Base-by-base conservation (phyloP, 2,888 invertebrate species). In the Apotomis capreana region DNA sequence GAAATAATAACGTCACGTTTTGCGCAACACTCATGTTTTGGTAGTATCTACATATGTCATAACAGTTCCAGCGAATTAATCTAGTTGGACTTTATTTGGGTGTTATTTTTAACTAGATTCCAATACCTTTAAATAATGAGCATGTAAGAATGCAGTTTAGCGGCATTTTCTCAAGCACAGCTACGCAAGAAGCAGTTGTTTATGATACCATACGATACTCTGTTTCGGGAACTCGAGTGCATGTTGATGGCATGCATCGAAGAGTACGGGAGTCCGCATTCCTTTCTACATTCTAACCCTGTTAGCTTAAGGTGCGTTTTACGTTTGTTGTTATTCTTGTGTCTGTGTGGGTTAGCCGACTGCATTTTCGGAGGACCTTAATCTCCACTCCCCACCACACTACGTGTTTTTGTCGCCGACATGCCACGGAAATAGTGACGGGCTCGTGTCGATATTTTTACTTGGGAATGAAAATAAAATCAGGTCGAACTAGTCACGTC, bases 301-400 rank as follows among this genome's bases (percentile, higher is more conserved):
- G 78, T 74, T 49, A 44, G 1, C 58, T 77, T 84, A 89, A 82
- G 83, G 85, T 83, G 78, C 73, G 83, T 78, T 84, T 78, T 86
- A 73, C 75, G 69, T 74, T 68, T 74, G 70, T 74, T 75, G 76
- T 76, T 77, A 81, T 76, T 80, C 75, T 83, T 76, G 77, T 80
- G 80, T 83, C 79, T 80, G 85, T 88, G 85, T 85, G 84, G 82
- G 87, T 87, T 82, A 83, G 85, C 83, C 84, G 84, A 89, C 87
- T 91, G 91, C 90, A 91, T 91, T 89, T 90, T 88, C 84, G 86
- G 87, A 88, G 88, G 87, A 87, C 86, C 86, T 86, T 89, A 88
- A 87, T 90, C 85, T 87, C 84, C 81, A 79, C 81, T 84, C 86
- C 87, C 87, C 87, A 83, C 87, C 83, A 83, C 82, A 82, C 81